phyloP scores from a whole-genome alignment of 2,888 invertebrate genomes.

The Tortricodes alternella region DNA sequence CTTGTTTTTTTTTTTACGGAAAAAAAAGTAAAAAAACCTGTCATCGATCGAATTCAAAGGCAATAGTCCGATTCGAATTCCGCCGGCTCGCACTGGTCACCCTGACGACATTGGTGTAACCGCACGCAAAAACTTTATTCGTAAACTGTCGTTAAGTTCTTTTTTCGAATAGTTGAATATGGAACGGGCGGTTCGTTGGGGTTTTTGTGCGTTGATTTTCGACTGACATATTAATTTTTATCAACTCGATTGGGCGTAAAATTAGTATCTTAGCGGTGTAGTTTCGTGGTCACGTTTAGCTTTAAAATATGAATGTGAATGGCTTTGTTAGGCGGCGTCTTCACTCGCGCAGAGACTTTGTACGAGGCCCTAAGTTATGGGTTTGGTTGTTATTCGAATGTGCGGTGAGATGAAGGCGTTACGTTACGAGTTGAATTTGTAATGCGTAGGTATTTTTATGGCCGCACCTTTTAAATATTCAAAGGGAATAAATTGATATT shows the following conservation, averaged over 20 bases:
- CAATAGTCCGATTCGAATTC: slow-evolving; percentile 65
- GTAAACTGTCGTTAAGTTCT: slow-evolving; percentile 62
- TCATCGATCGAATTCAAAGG: slow-evolving; percentile 57
- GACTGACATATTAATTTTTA: slow-evolving; percentile 78
- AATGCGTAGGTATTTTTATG: slow-evolving; percentile 60
- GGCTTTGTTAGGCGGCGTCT: slow-evolving; percentile 65
- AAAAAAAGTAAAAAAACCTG: slow-evolving; percentile 49
- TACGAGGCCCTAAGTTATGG: slow-evolving; percentile 69
- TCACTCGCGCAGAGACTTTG: slow-evolving; percentile 57
- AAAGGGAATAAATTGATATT: slow-evolving; percentile 39
- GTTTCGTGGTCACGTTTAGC: slow-evolving; percentile 70
- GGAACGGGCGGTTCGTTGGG: slow-evolving; percentile 44
- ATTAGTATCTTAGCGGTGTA: slow-evolving; percentile 65
- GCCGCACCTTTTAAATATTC: slow-evolving; percentile 43
- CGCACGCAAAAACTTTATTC: slow-evolving; percentile 64
- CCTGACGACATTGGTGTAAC: slow-evolving; percentile 73
- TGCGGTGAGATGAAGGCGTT: slow-evolving; percentile 74
- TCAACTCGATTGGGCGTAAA: slow-evolving; percentile 76
- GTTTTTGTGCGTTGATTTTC: slow-evolving; percentile 55
- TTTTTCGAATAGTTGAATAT: slow-evolving; percentile 60
- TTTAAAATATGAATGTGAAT: slow-evolving; percentile 76
- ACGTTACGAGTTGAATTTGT: slow-evolving; percentile 64
- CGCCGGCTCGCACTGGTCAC: slow-evolving; percentile 64
- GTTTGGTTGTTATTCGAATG: slow-evolving; percentile 61
- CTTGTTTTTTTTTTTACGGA: no score